These are phyloP conservation scores for Sternarchorhynchus goeldii DNA, from an alignment of 2,797 vertebrate genomes.

Conservation along the genomic window DNA sequence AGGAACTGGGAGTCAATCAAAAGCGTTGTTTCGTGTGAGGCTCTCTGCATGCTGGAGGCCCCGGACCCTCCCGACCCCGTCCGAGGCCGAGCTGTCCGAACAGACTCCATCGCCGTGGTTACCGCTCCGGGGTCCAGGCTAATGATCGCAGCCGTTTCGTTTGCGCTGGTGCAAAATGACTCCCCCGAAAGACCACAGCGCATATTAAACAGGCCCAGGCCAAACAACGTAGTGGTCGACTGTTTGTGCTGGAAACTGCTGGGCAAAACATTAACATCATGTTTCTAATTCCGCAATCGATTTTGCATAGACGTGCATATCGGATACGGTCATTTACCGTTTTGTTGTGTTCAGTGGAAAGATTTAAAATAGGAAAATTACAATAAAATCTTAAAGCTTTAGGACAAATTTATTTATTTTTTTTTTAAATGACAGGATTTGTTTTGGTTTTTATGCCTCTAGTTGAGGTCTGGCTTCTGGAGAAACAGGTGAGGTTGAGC, in stretches of 20 bases:
- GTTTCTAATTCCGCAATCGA: not conserved
- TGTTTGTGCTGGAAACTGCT: slow-evolving; percentile 17
- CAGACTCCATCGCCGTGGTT: slow-evolving; percentile 64
- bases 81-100: slow-evolving; percentile 59
- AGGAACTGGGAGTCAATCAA: slow-evolving; percentile 53
- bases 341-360: not conserved
- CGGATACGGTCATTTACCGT: too few relatives aligned
- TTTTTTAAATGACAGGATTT: not conserved
- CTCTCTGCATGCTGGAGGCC: slow-evolving; percentile 29
- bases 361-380: not conserved
- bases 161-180: slow-evolving; percentile 75
- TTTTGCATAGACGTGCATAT: not conserved
- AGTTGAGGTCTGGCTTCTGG: not conserved
- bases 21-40: slow-evolving; percentile 30
- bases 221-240: slow-evolving; percentile 24
- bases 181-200: slow-evolving; percentile 72
- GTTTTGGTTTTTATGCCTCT: not conserved
- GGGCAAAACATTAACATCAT: slow-evolving; percentile 1
- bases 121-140: slow-evolving; percentile 70
- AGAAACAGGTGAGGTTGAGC: not conserved
- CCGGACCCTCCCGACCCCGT: not conserved
- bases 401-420: too few relatives aligned
- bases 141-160: slow-evolving; percentile 74
- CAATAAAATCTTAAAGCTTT: not conserved
- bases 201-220: slow-evolving; percentile 72